Evolutionary conservation across 2,888 invertebrate species (phyloP).

Genomic region (Pharmacophagus antenor): DNA sequence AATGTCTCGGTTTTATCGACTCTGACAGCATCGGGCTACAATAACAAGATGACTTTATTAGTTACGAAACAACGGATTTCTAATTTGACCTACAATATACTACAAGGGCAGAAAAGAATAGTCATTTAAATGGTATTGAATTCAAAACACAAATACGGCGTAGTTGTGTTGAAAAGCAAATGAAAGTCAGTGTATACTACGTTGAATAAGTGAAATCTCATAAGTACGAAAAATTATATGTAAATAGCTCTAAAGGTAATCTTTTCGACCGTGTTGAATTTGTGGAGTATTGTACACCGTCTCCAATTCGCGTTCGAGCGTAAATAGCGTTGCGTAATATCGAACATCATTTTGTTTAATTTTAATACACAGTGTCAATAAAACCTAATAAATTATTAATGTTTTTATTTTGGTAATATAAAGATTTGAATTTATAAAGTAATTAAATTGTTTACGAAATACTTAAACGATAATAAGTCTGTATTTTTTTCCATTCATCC

Average conservation of each 20-base stretch:
- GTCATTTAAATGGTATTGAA: slow-evolving; percentile 20
- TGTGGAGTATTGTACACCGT: slow-evolving; percentile 32
- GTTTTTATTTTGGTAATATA: neutral
- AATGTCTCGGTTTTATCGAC: neutral
- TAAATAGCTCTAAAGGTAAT: slow-evolving; percentile 10
- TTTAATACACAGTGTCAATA: slow-evolving; percentile 12
- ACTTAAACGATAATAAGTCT: neutral
- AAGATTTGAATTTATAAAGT: neutral
- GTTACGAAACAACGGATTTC: slow-evolving; percentile 27
- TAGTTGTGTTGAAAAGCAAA: slow-evolving; percentile 17
- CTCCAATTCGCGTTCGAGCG: slow-evolving; percentile 42
- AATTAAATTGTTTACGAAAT: too few relatives aligned
- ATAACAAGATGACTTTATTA: slow-evolving; percentile 18
- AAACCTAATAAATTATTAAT: neutral
- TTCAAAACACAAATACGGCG: slow-evolving; percentile 20
- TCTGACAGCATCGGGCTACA: slow-evolving; percentile 1
- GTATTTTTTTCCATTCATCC: neutral
- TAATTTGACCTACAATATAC: slow-evolving; percentile 24
- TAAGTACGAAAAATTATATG: slow-evolving; percentile 6
- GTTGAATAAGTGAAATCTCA: slow-evolving; percentile 1
- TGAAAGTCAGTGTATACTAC: slow-evolving; percentile 21
- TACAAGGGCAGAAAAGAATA: slow-evolving; percentile 24
- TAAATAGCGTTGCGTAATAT: slow-evolving; percentile 47
- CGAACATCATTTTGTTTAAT: slow-evolving; percentile 41
- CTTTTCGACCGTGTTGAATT: slow-evolving; percentile 18